Percentiles rank a stretch among this genome's conserved stretches.
Evolutionary conservation across 2,113 vertebrate genomes (phyloP).

Genomic region (Connochaetes taurinus): DNA sequence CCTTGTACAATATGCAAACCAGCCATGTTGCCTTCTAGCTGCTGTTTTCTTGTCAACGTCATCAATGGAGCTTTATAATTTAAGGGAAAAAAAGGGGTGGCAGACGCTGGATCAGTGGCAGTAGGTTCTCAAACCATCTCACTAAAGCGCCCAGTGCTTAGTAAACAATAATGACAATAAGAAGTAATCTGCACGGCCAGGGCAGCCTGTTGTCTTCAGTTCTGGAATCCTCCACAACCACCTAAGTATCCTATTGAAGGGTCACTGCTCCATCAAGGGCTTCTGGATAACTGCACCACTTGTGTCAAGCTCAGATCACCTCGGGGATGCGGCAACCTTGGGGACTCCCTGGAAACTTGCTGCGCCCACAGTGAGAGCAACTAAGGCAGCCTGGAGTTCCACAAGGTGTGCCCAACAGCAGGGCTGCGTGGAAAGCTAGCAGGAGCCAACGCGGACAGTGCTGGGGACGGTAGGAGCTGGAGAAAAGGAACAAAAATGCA

Average conservation of each 20-base stretch:
- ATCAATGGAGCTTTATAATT: background rate
- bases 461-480: background rate
- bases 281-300: conserved; percentile 65
- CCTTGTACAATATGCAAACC: conserved; percentile 80
- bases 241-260: conserved; percentile 52
- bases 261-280: conserved; percentile 72
- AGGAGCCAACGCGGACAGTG: background rate
- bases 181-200: background rate
- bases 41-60: conserved; percentile 74
- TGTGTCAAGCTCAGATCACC: conserved; percentile 67
- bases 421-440: background rate
- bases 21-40: conserved; percentile 56
- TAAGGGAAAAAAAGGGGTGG: background rate
- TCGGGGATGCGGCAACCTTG: conserved; percentile 20
- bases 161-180: conserved; percentile 29
- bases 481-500: background rate
- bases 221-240: conserved; percentile 36
- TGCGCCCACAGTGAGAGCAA: conserved; percentile 27
- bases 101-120: conserved; percentile 28
- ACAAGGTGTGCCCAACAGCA: conserved; percentile 34
- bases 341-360: conserved; percentile 22
- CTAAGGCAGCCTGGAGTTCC: background rate
- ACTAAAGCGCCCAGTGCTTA: background rate
- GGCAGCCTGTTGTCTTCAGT: background rate
- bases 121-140: background rate